Conservation (phyloP, 2,888 invertebrate species). For the Synergus itoensis region DNA sequence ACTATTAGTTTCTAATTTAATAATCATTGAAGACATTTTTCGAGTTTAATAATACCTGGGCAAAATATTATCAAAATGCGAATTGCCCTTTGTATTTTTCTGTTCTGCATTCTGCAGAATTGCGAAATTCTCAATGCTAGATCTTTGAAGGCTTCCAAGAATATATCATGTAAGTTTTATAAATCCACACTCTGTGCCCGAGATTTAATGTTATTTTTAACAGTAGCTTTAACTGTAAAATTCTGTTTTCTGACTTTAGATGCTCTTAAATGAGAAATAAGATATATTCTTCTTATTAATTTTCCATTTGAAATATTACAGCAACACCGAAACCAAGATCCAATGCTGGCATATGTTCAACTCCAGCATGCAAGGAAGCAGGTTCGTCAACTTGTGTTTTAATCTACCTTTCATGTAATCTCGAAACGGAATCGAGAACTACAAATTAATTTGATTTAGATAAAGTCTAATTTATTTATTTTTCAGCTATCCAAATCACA, state of each 20-base stretch:
- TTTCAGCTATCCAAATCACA: conserved; percentile 83
- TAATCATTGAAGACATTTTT: too few relatives aligned
- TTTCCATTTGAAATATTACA: neutral
- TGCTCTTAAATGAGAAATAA: neutral
- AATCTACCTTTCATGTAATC: neutral
- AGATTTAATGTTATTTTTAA: too few relatives aligned
- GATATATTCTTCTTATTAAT: neutral
- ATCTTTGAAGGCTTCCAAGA: too few relatives aligned
- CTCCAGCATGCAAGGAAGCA: neutral
- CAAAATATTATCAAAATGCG: too few relatives aligned
- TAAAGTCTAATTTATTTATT: neutral
- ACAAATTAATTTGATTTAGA: neutral
- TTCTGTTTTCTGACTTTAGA: neutral
- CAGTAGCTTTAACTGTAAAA: too few relatives aligned
- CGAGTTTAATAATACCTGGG: too few relatives aligned
- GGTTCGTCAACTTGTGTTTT: neutral
- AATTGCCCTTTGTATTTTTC: too few relatives aligned
- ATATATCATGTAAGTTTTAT: too few relatives aligned
- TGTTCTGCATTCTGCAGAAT: too few relatives aligned
- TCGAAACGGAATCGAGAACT: neutral
- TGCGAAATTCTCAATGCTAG: too few relatives aligned
- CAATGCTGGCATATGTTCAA: neutral
- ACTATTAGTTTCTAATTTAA: too few relatives aligned
- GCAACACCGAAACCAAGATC: neutral
- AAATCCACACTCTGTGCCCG: too few relatives aligned